These are phyloP conservation scores for Saturnia pavonia DNA, from an alignment of 2,888 invertebrate genomes.

Conservation along the genomic window DNA sequence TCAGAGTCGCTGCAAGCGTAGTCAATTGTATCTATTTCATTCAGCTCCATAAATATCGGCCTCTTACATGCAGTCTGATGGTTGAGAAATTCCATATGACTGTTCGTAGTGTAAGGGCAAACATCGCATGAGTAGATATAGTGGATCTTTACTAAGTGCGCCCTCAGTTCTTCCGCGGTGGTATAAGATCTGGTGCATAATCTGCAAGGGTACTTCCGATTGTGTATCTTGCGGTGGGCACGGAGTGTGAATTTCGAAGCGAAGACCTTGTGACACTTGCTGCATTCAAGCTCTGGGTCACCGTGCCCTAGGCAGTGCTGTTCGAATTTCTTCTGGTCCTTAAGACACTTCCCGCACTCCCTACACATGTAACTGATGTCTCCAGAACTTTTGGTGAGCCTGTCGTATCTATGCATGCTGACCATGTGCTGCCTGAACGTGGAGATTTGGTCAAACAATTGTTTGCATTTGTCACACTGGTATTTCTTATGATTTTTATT, in stretches of 20 bases:
- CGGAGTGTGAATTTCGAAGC: conserved; percentile 70
- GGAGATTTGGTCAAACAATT: conserved; percentile 61
- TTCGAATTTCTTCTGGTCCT: conserved; percentile 62
- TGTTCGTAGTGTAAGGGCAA: conserved; percentile 47
- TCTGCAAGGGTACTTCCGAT: conserved; percentile 54
- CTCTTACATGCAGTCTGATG: conserved; percentile 43
- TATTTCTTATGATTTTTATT: conserved; percentile 56
- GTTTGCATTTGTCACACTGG: conserved; percentile 72
- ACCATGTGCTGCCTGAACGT: conserved; percentile 64
- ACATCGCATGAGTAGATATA: conserved; percentile 48
- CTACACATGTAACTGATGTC: conserved; percentile 55
- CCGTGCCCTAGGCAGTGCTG: conserved; percentile 68
- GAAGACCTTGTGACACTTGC: conserved; percentile 71
- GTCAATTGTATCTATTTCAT: conserved; percentile 41
- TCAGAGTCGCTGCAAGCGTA: conserved; percentile 41
- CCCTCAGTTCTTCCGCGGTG: conserved; percentile 41
- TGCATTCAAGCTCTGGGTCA: conserved; percentile 71
- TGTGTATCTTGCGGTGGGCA: conserved; percentile 66
- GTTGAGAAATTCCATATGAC: conserved; percentile 36
- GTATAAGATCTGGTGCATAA: conserved; percentile 57
- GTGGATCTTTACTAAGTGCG: conserved; percentile 56
- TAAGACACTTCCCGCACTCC: conserved; percentile 65
- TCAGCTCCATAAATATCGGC: conserved; percentile 26
- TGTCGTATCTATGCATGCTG: conserved; percentile 43
- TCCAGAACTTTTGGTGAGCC: neutral